phyloP scores from a whole-genome alignment of 2,113 vertebrate genomes.

The Blennius ocellaris region DNA sequence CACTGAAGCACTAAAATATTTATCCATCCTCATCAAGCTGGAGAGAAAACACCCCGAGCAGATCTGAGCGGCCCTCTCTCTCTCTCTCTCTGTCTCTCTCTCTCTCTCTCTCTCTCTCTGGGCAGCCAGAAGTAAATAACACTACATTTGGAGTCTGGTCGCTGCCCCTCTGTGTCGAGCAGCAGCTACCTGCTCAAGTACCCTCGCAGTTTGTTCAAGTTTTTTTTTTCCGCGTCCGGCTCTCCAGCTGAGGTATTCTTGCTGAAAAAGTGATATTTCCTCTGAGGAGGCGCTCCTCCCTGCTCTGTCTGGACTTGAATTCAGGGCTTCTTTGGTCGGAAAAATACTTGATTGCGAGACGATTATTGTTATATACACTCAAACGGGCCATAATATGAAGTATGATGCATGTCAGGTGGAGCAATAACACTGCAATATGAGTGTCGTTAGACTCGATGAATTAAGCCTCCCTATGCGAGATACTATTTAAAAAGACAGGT shows the following conservation, averaged over 20 bases:
- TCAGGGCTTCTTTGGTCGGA: background rate
- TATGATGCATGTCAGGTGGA: too few species aligned
- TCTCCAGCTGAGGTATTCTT: background rate
- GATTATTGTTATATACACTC: background rate
- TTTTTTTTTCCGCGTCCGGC: background rate
- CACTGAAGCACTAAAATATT: slow-evolving; percentile 70
- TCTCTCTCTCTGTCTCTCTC: too few species aligned
- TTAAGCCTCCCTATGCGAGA: too few species aligned
- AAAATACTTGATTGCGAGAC: background rate
- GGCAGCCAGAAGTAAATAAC: slow-evolving; percentile 8
- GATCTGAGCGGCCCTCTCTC: background rate
- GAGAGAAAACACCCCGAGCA: slow-evolving; percentile 32
- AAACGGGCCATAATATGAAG: too few species aligned
- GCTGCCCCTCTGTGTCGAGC: background rate
- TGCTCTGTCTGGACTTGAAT: background rate
- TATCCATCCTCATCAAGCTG: slow-evolving; percentile 63
- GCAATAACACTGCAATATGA: too few species aligned
- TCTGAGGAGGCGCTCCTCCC: background rate
- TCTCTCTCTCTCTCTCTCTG: too few species aligned
- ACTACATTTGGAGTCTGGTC: background rate
- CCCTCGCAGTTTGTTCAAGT: background rate
- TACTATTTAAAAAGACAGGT: too few species aligned
- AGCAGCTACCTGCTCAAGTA: background rate
- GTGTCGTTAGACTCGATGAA: too few species aligned
- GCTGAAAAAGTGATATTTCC: background rate